Evolutionary conservation across 2,797 vertebrate genomes (phyloP), one percentile per base, ranked within the genome.

Genomic region (Pelobates cultripes): DNA sequence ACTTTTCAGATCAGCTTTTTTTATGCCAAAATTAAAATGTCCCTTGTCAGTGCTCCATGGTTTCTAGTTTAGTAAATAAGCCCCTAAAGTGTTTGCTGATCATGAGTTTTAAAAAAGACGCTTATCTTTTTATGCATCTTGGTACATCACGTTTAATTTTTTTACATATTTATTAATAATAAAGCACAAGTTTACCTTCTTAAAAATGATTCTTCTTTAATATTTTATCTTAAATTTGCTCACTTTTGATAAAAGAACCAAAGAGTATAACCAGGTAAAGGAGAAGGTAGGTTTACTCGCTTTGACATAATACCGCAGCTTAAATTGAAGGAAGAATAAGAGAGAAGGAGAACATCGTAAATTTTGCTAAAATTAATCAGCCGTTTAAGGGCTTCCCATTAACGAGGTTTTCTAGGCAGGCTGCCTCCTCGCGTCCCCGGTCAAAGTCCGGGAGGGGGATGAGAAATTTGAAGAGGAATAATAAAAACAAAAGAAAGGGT

Each of bases 291-390:
- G 88, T 91, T 89, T 88, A 89, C 86, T 91, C 86, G 85, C 85
- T 84, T 84, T 85, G 82, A 10, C 77, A 10, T 77, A 79, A 86
- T 85, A 63, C 88, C 85, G 85, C 83, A 51, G 88, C 87, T 86
- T 86, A 17, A 28, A 70, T 53, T 28, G 57, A 47, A 51, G 67
- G 44, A 43, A 47, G 3, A 70, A 85, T 86, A 85, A 87, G 78
- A 88, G 87, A 88, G 86, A 86, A 80, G 85, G 90, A 87, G 87
- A 43, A 61, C 86, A 73, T 90, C 89, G 28, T 94, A 93, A 94
- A 94, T 97, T 97, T 97, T 97, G 95, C 95, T 95, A 96, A 96
- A 96, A 97, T 98, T 98, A 97, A 98, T 98, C 97, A 98, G 94
- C 94, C 96, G 90, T 96, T 97, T 94, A 95, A 97, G 94, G 96